Percentiles rank a stretch among this genome's conserved stretches.
Evolutionary conservation across 2,888 invertebrate species (phyloP).

Genomic region (Philereme vetulata): DNA sequence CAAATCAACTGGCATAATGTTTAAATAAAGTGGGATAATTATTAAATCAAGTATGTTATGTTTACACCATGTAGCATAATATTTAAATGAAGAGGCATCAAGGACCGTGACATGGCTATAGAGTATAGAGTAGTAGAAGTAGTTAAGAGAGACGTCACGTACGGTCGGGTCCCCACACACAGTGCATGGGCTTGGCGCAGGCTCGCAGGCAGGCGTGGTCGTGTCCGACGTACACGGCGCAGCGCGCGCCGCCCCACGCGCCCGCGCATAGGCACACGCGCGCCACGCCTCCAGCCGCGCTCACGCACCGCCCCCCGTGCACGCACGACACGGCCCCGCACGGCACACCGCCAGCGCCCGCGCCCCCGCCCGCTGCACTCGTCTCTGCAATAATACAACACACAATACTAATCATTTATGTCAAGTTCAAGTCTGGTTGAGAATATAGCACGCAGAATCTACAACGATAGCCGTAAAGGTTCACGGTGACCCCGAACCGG

Average conservation of each 20-base stretch:
- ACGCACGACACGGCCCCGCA: conserved; percentile 35
- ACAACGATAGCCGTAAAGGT: too few species aligned
- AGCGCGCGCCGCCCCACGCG: conserved; percentile 91
- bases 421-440: too few species aligned
- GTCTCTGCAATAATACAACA: conserved; percentile 8
- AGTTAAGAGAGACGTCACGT: not conserved
- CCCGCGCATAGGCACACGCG: conserved; percentile 88
- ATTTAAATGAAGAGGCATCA: too few species aligned
- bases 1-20: too few species aligned
- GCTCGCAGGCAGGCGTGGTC: conserved; percentile 84
- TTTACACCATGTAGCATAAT: not conserved
- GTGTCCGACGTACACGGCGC: conserved; percentile 85
- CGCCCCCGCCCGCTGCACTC: conserved; percentile 4
- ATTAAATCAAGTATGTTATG: too few species aligned
- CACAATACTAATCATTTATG: too few species aligned
- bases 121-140: not conserved
- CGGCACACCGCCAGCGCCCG: not conserved
- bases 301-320: conserved; percentile 49
- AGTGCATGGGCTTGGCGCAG: conserved; percentile 80
- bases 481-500: too few species aligned
- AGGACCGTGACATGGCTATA: too few species aligned
- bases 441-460: too few species aligned
- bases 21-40: too few species aligned
- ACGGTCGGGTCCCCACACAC: conserved; percentile 63
- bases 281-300: conserved; percentile 47